Evolutionary conservation across 1,140 invertebrate species (phyloP).

Genomic region (Nephotettix cincticeps): DNA sequence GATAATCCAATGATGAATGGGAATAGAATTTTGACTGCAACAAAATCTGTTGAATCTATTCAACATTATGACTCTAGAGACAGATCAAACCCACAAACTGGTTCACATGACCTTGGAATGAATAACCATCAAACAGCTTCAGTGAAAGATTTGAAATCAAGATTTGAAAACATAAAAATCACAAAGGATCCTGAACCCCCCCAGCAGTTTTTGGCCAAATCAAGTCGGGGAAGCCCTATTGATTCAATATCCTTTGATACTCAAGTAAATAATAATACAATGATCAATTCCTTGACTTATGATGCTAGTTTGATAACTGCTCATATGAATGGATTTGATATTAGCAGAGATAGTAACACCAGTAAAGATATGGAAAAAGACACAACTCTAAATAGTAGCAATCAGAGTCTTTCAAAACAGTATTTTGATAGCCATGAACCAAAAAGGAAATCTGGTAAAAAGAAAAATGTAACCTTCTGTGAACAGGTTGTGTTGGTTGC

Average conservation of each 20-base stretch:
- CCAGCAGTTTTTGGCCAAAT: not conserved
- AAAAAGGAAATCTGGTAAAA: conserved; percentile 61
- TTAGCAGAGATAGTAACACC: not conserved
- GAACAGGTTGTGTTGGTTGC: conserved; percentile 90
- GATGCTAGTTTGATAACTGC: conserved; percentile 14
- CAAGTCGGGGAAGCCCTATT: not conserved
- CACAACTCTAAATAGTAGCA: not conserved
- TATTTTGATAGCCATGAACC: conserved; percentile 33
- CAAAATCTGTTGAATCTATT: not conserved
- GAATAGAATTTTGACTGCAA: not conserved
- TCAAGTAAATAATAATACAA: conserved; percentile 12
- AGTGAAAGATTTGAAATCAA: conserved; percentile 78
- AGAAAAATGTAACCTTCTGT: conserved; percentile 92
- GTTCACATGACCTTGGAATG: not conserved
- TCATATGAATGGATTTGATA: conserved; percentile 15
- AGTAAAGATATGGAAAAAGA: not conserved
- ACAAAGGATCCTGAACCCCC: conserved; percentile 18
- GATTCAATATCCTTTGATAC: conserved; percentile 3
- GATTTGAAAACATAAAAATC: conserved; percentile 69
- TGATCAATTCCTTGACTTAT: conserved; percentile 13
- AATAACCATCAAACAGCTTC: conserved; percentile 29
- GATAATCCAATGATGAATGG: not conserved
- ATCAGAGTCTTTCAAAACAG: conserved; percentile 2
- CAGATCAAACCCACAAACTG: not conserved
- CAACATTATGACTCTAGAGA: conserved; percentile 21